Evolutionary conservation across 2,888 invertebrate species (phyloP), one percentile per base, ranked within the genome.

Genomic region (Ditylenchus weischeri): DNA sequence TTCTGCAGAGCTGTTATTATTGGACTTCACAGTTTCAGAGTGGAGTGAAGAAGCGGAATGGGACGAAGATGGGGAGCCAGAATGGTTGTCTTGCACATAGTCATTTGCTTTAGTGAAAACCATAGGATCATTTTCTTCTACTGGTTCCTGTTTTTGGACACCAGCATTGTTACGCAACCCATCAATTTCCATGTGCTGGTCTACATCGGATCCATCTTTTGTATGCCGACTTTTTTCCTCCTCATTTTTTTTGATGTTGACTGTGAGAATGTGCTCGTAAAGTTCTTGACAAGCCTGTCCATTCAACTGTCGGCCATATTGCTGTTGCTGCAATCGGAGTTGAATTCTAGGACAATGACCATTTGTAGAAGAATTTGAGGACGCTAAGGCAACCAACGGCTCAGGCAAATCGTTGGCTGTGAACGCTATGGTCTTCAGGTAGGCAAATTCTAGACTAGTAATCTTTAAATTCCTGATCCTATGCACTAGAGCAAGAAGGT

Each of bases 281-380:
- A 89, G 84, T 72, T 88, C 88, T 73, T 87, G 87, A 76, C 88
- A 87, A 19, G 88, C 87, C 75, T 87, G 87, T 73, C 88, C 87
- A 82, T 89, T 89, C 70, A 89, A 84, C 70, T 86, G 86, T 13
- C 57, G 71, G 10, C 51, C 35, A 29, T 38, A 48, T 5, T 66
- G 43, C 19, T 23, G 10, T 57, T 43, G 21, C 18, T 64, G 64
- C 7, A 15, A 29, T 23, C 64, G 63, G 19, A 23, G 54, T 54
- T 54, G 54, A 15, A 15, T 15, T 43, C 43, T 43, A 1, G 43
- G 43, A 8, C 43, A 43, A 13, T 43, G 43, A 8, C 15, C 43
- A 15, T 10, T 43, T 43, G 43, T 43, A 43, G 43, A 43, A 13
- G 3, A 2, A 64, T 15, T 66, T 51, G 51, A 38, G 35, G n/a